Evolutionary conservation across 1,140 invertebrate genomes (phyloP).

Genomic region (Maniola jurtina): DNA sequence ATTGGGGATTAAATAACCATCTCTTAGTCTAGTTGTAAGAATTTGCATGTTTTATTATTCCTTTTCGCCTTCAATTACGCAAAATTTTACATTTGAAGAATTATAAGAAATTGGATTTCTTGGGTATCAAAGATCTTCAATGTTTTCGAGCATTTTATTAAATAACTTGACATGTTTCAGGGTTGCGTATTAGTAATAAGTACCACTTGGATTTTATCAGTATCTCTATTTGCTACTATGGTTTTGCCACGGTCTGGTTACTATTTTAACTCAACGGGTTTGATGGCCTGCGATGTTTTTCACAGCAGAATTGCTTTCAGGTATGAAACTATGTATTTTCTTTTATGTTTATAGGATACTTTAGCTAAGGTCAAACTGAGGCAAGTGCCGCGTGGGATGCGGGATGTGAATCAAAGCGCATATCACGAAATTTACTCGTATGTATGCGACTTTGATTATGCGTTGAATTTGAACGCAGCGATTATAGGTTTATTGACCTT

Average conservation of each 20-base stretch:
- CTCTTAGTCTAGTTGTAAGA: too few relatives aligned
- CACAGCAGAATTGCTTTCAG: constrained; percentile 85
- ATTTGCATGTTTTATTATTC: background rate
- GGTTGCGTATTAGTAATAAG: constrained; percentile 90
- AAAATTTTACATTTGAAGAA: background rate
- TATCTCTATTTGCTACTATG: constrained; percentile 88
- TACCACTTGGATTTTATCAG: constrained; percentile 89
- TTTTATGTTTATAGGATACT: too few relatives aligned
- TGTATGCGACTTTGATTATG: too few relatives aligned
- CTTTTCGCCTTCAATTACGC: background rate
- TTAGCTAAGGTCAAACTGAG: too few relatives aligned
- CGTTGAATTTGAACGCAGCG: too few relatives aligned
- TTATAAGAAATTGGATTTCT: constrained; percentile 1
- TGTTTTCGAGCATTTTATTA: background rate
- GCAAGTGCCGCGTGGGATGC: too few relatives aligned
- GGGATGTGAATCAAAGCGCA: too few relatives aligned
- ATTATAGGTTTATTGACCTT: too few relatives aligned
- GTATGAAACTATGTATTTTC: constrained; percentile 44
- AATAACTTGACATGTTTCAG: constrained; percentile 63
- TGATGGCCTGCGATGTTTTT: constrained; percentile 92
- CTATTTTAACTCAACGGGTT: constrained; percentile 91
- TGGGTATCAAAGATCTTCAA: background rate
- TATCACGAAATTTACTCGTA: too few relatives aligned
- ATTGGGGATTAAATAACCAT: too few relatives aligned
- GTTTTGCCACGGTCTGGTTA: constrained; percentile 89